Base-by-base conservation (phyloP, 2,797 vertebrate genomes). In the Sebastes reedi region DNA sequence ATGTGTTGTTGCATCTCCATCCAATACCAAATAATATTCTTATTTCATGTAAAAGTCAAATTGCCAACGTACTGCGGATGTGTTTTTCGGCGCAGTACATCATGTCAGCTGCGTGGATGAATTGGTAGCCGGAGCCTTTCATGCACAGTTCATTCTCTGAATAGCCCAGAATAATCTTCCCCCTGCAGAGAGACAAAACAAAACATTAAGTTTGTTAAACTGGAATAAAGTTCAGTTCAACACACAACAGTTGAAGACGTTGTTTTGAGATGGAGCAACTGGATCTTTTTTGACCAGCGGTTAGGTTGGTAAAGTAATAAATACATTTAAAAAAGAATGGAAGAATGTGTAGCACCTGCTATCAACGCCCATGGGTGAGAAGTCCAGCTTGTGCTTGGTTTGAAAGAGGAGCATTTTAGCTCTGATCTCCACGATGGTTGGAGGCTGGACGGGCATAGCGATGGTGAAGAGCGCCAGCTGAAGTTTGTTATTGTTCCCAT, bases 331-430 rank as follows among this genome's bases (percentile, higher is more conserved):
- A n/a, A 5, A 16, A 5, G n/a, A 76, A 5, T 7, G 7, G 4
- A 50, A 9, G 36, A 50, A 3, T 54, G 4, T 14, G 30, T 2
- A 14, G 46, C 66, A 97, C 97, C 95, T 89, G 87, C 94, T 94
- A 64, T 97, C 96, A 1, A 97, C 92, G 68, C 95, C 95, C 13
- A 69, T 6, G 0, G 97, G 96, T 3, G 96, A 96, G 87, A 98
- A 98, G 90, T 98, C 97, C 89, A 98, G 87, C 87, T 97, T 97
- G 92, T 97, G 96, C 61, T 97, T 97, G 75, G 92, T 96, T 88
- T 97, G 96, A 79, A 97, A 98, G 52, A 97, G 83, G 6, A 97
- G 86, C 0, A 83, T 94, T 79, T 97, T 96, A 8, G 94, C 93
- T 52, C 77, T 81, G 86, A 98, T 96, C 90, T 97, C 96, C 88